Evolutionary conservation across 2,888 invertebrate genomes (phyloP).

Genomic region (Polylopha cassiicola): DNA sequence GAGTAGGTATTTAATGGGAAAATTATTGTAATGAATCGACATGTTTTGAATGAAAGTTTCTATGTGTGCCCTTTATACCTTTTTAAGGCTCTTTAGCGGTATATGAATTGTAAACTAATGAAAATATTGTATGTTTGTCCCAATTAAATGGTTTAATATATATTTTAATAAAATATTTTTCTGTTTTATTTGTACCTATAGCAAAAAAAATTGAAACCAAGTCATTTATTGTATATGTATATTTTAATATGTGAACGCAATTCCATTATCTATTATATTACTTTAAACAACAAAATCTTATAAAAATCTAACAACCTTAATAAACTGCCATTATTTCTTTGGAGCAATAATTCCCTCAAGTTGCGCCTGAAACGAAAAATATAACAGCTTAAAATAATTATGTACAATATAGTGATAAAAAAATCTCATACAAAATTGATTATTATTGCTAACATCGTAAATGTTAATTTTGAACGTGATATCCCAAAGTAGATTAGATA

Average conservation of each 20-base stretch:
- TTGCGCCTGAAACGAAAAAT: conserved; percentile 82
- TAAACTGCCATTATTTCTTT: conserved; percentile 82
- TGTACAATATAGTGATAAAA: too few relatives aligned
- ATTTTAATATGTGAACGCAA: conserved; percentile 27
- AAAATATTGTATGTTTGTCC: conserved; percentile 76
- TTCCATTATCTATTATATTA: conserved; percentile 23
- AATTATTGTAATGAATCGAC: conserved; percentile 34
- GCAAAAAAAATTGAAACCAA: conserved; percentile 6
- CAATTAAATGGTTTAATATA: conserved; percentile 77
- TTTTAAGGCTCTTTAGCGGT: conserved; percentile 63
- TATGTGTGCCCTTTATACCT: conserved; percentile 69
- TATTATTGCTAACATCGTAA: too few relatives aligned
- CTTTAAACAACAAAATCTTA: conserved; percentile 28
- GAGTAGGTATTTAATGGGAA: conserved; percentile 40
- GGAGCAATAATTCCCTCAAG: conserved; percentile 96
- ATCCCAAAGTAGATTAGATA: too few relatives aligned
- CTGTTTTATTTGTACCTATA: conserved; percentile 39
- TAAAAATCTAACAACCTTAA: conserved; percentile 25
- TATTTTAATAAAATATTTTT: conserved; percentile 68
- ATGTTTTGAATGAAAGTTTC: conserved; percentile 52
- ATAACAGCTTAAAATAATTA: conserved; percentile 8
- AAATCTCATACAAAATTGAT: too few relatives aligned
- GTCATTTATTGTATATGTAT: conserved; percentile 17
- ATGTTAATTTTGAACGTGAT: too few relatives aligned
- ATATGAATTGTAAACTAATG: conserved; percentile 75